Percentiles rank a stretch among this genome's conserved stretches.
Conservation (phyloP, 2,797 vertebrate species). For the Hephaestus fuliginosus region DNA sequence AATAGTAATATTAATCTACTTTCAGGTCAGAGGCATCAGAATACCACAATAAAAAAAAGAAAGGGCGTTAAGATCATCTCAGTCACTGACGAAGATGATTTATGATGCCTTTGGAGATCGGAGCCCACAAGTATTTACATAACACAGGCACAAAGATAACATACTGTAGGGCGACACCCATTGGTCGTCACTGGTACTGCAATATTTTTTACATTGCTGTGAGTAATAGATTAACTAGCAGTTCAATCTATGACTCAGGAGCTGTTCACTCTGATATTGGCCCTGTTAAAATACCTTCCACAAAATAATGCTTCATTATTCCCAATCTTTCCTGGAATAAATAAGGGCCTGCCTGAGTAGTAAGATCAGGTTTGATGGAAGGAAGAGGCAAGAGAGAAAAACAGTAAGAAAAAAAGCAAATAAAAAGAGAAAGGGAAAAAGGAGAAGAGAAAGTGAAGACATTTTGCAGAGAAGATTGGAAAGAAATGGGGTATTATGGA, state of each 20-base stretch:
- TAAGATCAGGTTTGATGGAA: neutral
- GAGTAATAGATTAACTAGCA: slow-evolving; percentile 56
- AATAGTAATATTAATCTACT: slow-evolving; percentile 27
- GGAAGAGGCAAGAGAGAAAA: neutral
- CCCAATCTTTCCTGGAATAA: slow-evolving; percentile 11
- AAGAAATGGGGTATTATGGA: neutral
- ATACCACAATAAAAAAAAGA: slow-evolving; percentile 23
- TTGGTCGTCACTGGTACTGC: slow-evolving; percentile 56
- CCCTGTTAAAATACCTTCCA: slow-evolving; percentile 60
- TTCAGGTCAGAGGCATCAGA: slow-evolving; percentile 41
- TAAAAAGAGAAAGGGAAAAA: neutral
- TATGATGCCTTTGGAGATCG: slow-evolving; percentile 58
- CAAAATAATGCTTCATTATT: slow-evolving; percentile 49
- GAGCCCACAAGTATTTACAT: slow-evolving; percentile 31
- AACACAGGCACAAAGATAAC: slow-evolving; percentile 46
- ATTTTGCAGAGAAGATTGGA: neutral
- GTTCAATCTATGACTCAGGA: slow-evolving; percentile 62
- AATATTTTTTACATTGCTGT: slow-evolving; percentile 33
- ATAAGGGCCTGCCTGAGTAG: neutral
- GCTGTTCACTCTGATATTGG: slow-evolving; percentile 42
- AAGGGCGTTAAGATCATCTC: slow-evolving; percentile 22
- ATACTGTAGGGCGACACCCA: slow-evolving; percentile 58
- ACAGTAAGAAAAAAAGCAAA: neutral
- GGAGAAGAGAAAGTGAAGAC: neutral
- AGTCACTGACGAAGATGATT: slow-evolving; percentile 36